These are phyloP conservation scores for Moxostoma hubbsi DNA, from an alignment of 2,797 vertebrate genomes.

Conservation along the genomic window DNA sequence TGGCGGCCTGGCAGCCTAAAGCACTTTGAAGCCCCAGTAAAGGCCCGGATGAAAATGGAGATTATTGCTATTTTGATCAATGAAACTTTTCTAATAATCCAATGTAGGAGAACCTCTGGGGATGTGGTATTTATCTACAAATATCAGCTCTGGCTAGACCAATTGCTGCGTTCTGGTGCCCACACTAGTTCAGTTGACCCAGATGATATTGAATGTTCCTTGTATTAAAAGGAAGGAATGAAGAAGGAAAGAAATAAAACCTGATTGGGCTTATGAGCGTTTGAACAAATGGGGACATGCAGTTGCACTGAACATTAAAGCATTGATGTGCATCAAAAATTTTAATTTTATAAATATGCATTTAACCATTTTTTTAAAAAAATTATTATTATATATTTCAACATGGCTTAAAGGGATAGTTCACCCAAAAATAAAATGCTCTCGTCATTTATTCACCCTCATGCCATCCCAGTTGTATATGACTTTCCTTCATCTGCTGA, in stretches of 20 bases:
- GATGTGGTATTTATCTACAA: slow-evolving; percentile 68
- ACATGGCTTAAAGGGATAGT: too few species aligned
- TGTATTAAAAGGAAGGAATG: too few species aligned
- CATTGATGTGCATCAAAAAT: not conserved
- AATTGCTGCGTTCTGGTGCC: slow-evolving; percentile 54
- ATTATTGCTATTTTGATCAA: slow-evolving; percentile 81
- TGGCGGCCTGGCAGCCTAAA: slow-evolving; percentile 79
- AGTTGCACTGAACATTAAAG: not conserved
- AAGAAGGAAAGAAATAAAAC: not conserved
- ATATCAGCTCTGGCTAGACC: slow-evolving; percentile 60
- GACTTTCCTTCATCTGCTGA: too few species aligned
- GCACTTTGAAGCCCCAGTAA: slow-evolving; percentile 76
- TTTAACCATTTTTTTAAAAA: not conserved
- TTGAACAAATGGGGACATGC: slow-evolving; percentile 31
- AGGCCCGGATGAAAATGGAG: slow-evolving; percentile 80
- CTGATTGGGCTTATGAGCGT: slow-evolving; percentile 40
- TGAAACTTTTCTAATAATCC: slow-evolving; percentile 71
- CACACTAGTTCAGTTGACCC: slow-evolving; percentile 48
- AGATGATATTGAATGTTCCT: slow-evolving; percentile 58
- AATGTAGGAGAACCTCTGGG: slow-evolving; percentile 56
- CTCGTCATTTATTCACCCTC: too few species aligned
- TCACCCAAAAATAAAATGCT: too few species aligned
- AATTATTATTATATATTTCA: too few species aligned
- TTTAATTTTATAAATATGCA: not conserved
- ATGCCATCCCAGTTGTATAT: too few species aligned